These are phyloP conservation scores for Scrobipalpa atriplicella DNA, from an alignment of 2,888 invertebrate genomes.

Conservation along the genomic window DNA sequence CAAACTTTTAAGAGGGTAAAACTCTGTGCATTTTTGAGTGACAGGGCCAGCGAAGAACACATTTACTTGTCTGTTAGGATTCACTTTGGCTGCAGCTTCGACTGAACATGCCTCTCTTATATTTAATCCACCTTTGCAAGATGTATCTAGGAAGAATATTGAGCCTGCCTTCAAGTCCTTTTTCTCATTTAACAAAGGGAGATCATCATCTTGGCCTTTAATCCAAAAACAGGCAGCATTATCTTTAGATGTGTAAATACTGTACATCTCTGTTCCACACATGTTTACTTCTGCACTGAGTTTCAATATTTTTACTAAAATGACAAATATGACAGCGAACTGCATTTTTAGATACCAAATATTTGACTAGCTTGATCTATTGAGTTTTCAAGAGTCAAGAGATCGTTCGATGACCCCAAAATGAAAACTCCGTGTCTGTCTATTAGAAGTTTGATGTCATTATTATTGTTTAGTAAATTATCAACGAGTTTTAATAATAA, in stretches of 20 bases:
- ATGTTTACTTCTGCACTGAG: conserved; percentile 1
- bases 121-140: conserved; percentile 9
- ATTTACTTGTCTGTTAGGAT: not conserved
- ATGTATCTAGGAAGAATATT: not conserved
- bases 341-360: not conserved
- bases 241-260: conserved; percentile 1
- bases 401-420: not conserved
- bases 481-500: not conserved
- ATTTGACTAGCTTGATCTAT: too few relatives aligned
- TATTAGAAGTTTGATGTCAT: not conserved
- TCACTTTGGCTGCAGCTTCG: not conserved
- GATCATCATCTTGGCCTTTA: not conserved
- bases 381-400: too few relatives aligned
- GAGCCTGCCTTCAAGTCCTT: not conserved
- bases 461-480: not conserved
- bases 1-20: not conserved
- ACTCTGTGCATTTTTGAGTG: not conserved
- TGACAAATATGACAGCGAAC: not conserved
- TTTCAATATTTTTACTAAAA: not conserved
- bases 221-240: not conserved
- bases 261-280: not conserved
- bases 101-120: not conserved
- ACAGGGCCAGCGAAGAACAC: not conserved
- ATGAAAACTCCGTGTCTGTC: not conserved
- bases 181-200: not conserved